phyloP scores from a whole-genome alignment of 2,797 vertebrate species.

The Odontamblyopus lacepedii region DNA sequence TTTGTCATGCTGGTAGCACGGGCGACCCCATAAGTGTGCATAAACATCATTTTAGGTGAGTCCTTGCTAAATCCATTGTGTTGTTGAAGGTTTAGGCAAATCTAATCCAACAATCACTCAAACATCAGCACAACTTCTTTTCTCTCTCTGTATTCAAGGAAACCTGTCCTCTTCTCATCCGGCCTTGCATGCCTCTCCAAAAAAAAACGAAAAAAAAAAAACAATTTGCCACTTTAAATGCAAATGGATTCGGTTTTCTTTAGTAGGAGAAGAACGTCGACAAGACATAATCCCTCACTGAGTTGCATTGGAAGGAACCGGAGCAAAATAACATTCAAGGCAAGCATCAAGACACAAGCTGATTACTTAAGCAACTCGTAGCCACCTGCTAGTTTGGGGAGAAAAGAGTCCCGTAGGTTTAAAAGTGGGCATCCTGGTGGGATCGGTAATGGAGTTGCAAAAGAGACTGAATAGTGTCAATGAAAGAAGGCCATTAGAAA shows the following conservation, averaged over 20 bases:
- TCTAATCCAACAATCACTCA: conserved; percentile 45
- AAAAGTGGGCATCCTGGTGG: conserved; percentile 65
- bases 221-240: conserved; percentile 78
- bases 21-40: not conserved
- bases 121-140: conserved; percentile 46
- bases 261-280: conserved; percentile 57
- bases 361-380: conserved; percentile 66
- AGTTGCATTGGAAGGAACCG: conserved; percentile 54
- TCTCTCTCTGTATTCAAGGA: conserved; percentile 56
- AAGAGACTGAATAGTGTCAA: conserved; percentile 55
- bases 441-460: conserved; percentile 67
- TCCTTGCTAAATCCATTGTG: conserved; percentile 24
- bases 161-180: conserved; percentile 43
- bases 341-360: conserved; percentile 59
- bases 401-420: conserved; percentile 57
- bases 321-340: conserved; percentile 66
- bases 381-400: conserved; percentile 66
- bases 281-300: conserved; percentile 70
- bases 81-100: conserved; percentile 43
- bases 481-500: conserved; percentile 59
- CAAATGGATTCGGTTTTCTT: conserved; percentile 56
- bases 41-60: conserved; percentile 18
- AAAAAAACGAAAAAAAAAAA: conserved; percentile 11
- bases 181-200: conserved; percentile 47
- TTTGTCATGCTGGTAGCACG: not conserved